Conservation (phyloP, 2,888 invertebrate species). For the Trilocha varians region DNA sequence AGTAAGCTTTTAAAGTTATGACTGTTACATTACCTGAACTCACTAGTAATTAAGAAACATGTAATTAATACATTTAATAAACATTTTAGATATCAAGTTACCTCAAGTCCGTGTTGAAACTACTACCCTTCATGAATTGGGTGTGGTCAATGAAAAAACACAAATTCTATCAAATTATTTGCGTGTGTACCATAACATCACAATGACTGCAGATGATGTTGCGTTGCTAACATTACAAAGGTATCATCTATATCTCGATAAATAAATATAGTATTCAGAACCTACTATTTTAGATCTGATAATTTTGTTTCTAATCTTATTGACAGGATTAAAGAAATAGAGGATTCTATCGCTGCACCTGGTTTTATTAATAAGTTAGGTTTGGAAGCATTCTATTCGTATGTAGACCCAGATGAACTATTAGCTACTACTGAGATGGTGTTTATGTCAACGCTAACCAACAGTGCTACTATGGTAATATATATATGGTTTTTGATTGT, state of each 20-base stretch:
- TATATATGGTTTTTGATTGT: too few relatives aligned
- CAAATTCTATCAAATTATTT: background rate
- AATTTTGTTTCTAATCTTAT: background rate
- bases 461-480: constrained; percentile 11
- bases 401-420: constrained; percentile 30
- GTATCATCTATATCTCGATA: too few relatives aligned
- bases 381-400: constrained; percentile 24
- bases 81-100: background rate
- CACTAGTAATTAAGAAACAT: too few relatives aligned
- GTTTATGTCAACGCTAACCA: constrained; percentile 6
- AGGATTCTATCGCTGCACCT: constrained; percentile 10
- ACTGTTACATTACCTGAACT: too few relatives aligned
- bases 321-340: constrained; percentile 19
- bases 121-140: background rate
- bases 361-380: constrained; percentile 16
- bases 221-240: constrained; percentile 1
- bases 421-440: constrained; percentile 19
- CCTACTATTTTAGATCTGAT: background rate
- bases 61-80: too few relatives aligned
- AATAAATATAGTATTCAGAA: background rate
- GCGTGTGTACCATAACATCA: background rate
- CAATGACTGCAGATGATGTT: background rate
- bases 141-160: background rate
- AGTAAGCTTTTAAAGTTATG: too few relatives aligned
- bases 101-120: background rate